Conservation (phyloP, 2,113 vertebrate species). For the Aphelocoma coerulescens region DNA sequence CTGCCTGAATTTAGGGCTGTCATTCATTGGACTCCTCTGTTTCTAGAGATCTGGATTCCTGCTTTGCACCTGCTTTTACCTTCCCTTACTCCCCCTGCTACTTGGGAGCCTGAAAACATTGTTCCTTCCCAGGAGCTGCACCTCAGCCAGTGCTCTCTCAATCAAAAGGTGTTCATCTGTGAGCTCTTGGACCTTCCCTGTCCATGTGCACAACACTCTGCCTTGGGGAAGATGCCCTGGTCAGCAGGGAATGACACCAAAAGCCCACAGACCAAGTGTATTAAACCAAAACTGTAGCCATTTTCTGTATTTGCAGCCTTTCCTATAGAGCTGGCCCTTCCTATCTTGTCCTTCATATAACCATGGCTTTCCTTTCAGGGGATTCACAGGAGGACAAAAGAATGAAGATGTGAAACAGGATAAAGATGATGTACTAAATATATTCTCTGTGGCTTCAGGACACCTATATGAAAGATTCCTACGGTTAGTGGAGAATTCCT, state of each 20-base stretch:
- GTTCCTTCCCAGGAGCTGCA: background rate
- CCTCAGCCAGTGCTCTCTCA: background rate
- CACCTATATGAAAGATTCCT: constrained; percentile 97
- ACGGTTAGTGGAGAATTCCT: constrained; percentile 75
- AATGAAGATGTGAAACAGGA: constrained; percentile 87
- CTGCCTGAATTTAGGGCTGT: background rate
- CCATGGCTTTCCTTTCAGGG: constrained; percentile 68
- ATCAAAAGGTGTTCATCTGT: background rate
- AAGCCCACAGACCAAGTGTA: background rate
- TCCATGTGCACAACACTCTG: background rate
- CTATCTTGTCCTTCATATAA: background rate
- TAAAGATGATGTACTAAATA: constrained; percentile 94
- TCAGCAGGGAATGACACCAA: background rate
- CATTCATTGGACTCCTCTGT: background rate
- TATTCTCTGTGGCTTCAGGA: constrained; percentile 97
- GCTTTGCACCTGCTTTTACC: background rate
- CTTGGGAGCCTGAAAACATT: background rate
- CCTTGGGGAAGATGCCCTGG: background rate
- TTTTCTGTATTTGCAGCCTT: background rate
- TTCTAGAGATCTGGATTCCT: background rate
- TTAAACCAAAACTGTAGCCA: background rate
- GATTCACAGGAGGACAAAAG: constrained; percentile 87
- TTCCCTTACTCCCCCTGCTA: background rate
- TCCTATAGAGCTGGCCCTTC: background rate
- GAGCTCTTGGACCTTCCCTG: background rate